phyloP scores from a whole-genome alignment of 2,797 vertebrate species.

The Caiman crocodilus region DNA sequence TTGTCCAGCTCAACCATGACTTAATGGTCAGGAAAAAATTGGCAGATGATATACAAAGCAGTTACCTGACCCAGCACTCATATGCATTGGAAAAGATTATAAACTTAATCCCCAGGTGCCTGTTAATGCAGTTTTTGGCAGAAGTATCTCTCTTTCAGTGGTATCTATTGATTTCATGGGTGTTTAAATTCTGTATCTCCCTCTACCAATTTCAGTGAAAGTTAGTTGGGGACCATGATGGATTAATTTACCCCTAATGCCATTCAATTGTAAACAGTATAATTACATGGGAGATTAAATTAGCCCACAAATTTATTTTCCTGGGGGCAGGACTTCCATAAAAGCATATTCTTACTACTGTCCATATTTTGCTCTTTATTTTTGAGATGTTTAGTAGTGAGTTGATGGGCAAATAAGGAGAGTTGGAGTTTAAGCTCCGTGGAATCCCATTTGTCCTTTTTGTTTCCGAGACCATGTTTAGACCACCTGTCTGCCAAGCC shows the following conservation, averaged over 20 bases:
- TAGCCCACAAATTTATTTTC: neutral
- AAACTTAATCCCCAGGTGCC: slow-evolving; percentile 27
- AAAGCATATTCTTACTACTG: neutral
- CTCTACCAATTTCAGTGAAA: neutral
- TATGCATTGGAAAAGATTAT: neutral
- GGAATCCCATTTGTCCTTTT: neutral
- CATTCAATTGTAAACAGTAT: neutral
- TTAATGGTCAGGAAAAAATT: neutral
- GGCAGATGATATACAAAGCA: neutral
- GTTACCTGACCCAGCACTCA: neutral
- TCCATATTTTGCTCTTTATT: neutral
- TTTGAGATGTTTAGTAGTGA: neutral
- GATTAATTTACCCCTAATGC: neutral
- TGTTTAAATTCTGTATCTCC: neutral
- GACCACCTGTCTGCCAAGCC: neutral
- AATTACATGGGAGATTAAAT: neutral
- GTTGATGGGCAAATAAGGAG: neutral
- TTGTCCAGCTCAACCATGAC: neutral
- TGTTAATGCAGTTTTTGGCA: slow-evolving; percentile 50
- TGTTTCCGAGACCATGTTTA: neutral
- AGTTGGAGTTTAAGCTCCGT: neutral
- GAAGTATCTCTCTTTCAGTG: neutral
- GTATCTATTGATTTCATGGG: neutral
- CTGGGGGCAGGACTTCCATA: neutral
- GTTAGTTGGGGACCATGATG: neutral